Percentiles rank a stretch among this genome's conserved stretches.
These are phyloP conservation scores for Xestia c-nigrum DNA, from an alignment of 2,888 invertebrate species.

Conservation along the genomic window DNA sequence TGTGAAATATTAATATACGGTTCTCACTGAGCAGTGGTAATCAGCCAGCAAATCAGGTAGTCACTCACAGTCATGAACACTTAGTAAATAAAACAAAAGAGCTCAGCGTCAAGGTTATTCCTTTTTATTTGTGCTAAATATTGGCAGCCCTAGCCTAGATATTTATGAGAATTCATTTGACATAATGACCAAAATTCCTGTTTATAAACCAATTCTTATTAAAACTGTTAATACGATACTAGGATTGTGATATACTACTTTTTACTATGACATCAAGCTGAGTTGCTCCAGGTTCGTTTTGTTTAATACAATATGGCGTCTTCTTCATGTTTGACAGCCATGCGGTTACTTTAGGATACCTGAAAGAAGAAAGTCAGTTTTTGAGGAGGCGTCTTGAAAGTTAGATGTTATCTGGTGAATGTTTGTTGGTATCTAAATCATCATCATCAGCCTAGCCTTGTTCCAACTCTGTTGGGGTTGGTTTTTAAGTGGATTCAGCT, in stretches of 20 bases:
- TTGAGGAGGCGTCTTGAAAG: neutral
- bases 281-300: slow-evolving; percentile 19
- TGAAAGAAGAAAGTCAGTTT: neutral
- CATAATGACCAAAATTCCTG: neutral
- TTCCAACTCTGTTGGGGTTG: no score
- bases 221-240: neutral
- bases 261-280: slow-evolving; percentile 3
- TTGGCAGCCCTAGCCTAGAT: neutral
- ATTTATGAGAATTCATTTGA: neutral
- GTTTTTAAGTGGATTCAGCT: neutral
- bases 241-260: neutral
- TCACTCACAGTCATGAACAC: neutral
- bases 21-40: no score
- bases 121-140: neutral
- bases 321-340: slow-evolving; percentile 26
- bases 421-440: neutral
- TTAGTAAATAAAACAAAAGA: neutral
- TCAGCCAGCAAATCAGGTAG: neutral
- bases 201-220: neutral
- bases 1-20: no score
- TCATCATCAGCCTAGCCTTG: neutral
- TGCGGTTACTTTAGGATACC: slow-evolving; percentile 19
- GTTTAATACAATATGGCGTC: slow-evolving; percentile 26
- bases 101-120: no score
- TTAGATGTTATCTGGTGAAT: neutral